A percentile compares a stretch with the other conserved stretches of the same genome.
These are phyloP conservation scores for Pachycephus smyrnensis DNA, from an alignment of 2,888 invertebrate species.

Conservation along the genomic window DNA sequence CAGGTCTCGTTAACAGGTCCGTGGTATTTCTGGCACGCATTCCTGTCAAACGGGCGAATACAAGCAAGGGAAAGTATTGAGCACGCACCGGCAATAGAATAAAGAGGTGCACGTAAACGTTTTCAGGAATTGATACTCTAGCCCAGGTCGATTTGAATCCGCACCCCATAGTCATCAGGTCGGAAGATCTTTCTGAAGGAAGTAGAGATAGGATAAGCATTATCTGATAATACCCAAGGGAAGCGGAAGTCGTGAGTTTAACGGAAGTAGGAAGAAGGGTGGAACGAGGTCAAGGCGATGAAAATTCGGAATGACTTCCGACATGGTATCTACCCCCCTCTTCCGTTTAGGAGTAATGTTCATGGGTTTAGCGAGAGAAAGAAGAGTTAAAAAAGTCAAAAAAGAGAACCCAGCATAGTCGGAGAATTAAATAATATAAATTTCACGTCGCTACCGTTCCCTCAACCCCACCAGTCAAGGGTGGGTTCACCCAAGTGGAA, in stretches of 20 bases:
- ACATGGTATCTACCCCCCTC: background rate
- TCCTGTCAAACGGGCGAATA: background rate
- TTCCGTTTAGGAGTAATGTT: background rate
- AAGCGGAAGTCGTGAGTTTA: background rate
- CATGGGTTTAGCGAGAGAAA: background rate
- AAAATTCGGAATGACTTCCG: background rate
- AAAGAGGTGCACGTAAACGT: background rate
- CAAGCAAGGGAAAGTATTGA: background rate
- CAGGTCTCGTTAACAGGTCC: background rate
- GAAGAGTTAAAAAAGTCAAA: background rate
- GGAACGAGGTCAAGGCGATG: background rate
- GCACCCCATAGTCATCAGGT: background rate
- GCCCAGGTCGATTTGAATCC: background rate
- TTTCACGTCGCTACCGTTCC: background rate
- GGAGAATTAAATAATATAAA: background rate
- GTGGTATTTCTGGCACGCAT: background rate
- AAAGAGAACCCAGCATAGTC: background rate
- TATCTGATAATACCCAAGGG: background rate
- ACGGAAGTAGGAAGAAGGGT: background rate
- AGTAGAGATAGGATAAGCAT: background rate
- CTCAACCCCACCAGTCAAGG: background rate
- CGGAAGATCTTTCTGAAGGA: background rate
- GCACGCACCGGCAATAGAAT: too few species aligned
- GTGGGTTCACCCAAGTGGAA: background rate
- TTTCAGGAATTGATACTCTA: background rate